Evolutionary conservation across 1,140 invertebrate species (phyloP), one percentile per base, ranked within the genome.

Genomic region (Trichomalopsis sarcophagae): DNA sequence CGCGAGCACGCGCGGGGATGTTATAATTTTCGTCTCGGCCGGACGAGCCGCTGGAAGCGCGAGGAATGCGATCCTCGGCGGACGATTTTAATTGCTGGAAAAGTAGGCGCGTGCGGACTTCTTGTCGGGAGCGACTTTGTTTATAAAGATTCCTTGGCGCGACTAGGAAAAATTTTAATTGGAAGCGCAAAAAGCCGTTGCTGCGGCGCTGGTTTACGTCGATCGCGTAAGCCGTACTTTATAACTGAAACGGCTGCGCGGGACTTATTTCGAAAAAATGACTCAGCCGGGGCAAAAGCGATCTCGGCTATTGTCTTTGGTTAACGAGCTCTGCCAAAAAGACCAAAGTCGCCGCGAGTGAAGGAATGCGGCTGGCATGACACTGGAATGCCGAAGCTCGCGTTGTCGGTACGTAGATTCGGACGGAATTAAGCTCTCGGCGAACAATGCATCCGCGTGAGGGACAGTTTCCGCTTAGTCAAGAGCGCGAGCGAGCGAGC

Each of bases 251-350:
- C 71, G 17, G 27, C 27, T 27, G 27, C 27, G 27, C 30, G 14
- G 9, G 71, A 1, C 17, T 14, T 30, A 17, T 74, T 74, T 74
- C 68, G 68, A n/a, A 69, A n/a, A 69, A 69, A 23, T 14, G n/a
- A 27, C 27, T 74, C 71, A 17, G 27, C 17, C 33, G 75, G 23
- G n/a, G 33, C 33, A 36, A 17, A 33, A 21, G 10, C 77, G n/a
- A 14, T 27, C 21, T 21, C 77, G n/a, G 11, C 50, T 79, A 66
- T 79, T 79, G 47, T 79, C 77, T 62, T 17, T 55, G 13, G 27
- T 79, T 33, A 23, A 27, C 27, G 77, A 62, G 23, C 77, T 23
- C 30, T 79, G 77, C 77, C 77, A 79, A 79, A 79, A 79, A 79
- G 55, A n/a, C 33, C 11, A 55, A 55, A 74, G 33, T 17, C 33